Conservation (phyloP, 2,113 vertebrate species). For the Galbula dea region DNA sequence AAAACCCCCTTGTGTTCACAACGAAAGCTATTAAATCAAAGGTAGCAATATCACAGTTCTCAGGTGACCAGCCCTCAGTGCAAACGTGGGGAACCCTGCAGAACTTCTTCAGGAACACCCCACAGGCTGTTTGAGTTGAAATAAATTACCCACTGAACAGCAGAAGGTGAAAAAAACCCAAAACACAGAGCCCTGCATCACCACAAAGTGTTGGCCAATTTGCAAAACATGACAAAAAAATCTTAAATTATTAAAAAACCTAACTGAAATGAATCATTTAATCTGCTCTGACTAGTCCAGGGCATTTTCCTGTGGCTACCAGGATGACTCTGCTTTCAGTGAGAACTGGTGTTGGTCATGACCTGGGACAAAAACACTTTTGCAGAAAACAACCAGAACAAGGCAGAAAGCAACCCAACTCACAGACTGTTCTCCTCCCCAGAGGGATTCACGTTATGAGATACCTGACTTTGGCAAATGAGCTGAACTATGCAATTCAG, state of each 20-base stretch:
- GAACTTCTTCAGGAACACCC: neutral
- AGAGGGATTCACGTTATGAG: neutral
- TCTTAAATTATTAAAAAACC: neutral
- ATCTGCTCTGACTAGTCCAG: neutral
- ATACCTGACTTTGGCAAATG: neutral
- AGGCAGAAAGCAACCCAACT: neutral
- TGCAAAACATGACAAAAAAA: neutral
- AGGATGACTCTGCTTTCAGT: neutral
- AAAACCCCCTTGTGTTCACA: neutral
- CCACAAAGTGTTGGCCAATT: neutral
- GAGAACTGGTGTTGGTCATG: neutral
- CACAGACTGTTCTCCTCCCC: neutral
- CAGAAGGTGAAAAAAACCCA: accelerated
- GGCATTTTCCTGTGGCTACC: neutral
- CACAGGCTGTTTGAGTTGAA: neutral
- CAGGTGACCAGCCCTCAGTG: neutral
- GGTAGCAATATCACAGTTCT: neutral
- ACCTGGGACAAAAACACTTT: neutral
- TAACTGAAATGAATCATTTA: neutral
- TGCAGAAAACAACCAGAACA: neutral
- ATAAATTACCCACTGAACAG: neutral
- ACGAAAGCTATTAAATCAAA: neutral
- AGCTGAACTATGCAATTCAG: neutral
- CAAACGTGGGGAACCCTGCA: neutral
- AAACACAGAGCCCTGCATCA: neutral